Conservation (phyloP, 2,797 vertebrate genomes). For the Paramormyrops hopkinsi region DNA sequence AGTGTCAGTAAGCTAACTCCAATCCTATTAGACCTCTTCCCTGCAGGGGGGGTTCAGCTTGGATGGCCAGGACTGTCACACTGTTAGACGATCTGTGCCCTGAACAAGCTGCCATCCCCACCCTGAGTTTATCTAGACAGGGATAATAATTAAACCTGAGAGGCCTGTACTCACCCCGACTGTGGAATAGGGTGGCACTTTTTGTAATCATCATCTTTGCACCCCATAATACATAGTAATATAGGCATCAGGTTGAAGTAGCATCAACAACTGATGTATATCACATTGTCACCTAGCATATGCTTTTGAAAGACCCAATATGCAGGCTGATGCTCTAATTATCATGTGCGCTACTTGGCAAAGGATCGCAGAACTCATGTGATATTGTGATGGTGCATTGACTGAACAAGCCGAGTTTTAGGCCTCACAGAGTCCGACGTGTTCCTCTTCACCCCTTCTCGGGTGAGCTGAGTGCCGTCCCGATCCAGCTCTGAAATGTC, state of each 20-base stretch:
- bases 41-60: conserved; percentile 7
- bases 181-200: not conserved
- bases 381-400: not conserved
- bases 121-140: not conserved
- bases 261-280: not conserved
- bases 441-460: not conserved
- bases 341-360: not conserved
- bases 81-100: no score
- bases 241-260: not conserved
- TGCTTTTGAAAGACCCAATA: not conserved
- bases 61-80: conserved; percentile 27
- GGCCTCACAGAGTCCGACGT: not conserved
- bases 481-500: not conserved
- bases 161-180: not conserved
- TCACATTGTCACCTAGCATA: not conserved
- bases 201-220: not conserved
- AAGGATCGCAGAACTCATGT: not conserved
- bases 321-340: not conserved
- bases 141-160: not conserved
- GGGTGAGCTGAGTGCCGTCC: not conserved
- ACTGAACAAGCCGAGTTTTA: not conserved
- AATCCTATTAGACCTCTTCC: conserved; percentile 42
- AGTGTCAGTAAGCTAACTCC: conserved; percentile 16
- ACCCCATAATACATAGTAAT: not conserved
- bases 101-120: not conserved